phyloP scores from a whole-genome alignment of 2,113 vertebrate genomes.

The Herpailurus yagouaroundi region DNA sequence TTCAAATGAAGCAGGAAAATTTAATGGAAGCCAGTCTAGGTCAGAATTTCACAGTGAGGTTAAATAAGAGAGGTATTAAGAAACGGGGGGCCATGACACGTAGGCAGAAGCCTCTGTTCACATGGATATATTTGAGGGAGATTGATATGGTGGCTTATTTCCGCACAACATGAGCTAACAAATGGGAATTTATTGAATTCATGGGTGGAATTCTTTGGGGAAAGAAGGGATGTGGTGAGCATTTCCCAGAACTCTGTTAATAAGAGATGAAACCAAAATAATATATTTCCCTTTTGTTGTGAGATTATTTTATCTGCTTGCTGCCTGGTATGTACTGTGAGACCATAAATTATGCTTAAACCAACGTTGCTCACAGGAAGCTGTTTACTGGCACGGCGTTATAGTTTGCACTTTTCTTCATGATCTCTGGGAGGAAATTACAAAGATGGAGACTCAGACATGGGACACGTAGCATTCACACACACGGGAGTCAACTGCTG shows the following conservation, averaged over 20 bases:
- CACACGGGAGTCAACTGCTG: neutral
- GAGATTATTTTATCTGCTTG: neutral
- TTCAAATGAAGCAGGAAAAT: neutral
- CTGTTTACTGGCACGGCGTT: neutral
- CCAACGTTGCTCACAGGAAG: neutral
- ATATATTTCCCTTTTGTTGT: neutral
- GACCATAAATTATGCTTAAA: neutral
- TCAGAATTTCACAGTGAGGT: neutral
- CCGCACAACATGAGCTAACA: neutral
- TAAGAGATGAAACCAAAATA: neutral
- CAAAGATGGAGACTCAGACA: neutral
- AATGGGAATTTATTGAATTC: neutral
- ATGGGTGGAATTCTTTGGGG: neutral
- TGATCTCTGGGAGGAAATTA: neutral
- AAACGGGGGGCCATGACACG: accelerated
- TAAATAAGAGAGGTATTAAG: neutral
- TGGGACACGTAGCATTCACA: neutral
- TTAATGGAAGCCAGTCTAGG: accelerated
- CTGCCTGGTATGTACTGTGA: neutral
- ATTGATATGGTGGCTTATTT: neutral
- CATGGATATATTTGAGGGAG: accelerated
- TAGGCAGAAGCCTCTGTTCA: accelerated
- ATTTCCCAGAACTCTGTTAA: neutral
- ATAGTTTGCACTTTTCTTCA: neutral
- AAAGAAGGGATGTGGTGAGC: neutral